phyloP scores from a whole-genome alignment of 1,140 invertebrate species.

The Cotesia glomerata region DNA sequence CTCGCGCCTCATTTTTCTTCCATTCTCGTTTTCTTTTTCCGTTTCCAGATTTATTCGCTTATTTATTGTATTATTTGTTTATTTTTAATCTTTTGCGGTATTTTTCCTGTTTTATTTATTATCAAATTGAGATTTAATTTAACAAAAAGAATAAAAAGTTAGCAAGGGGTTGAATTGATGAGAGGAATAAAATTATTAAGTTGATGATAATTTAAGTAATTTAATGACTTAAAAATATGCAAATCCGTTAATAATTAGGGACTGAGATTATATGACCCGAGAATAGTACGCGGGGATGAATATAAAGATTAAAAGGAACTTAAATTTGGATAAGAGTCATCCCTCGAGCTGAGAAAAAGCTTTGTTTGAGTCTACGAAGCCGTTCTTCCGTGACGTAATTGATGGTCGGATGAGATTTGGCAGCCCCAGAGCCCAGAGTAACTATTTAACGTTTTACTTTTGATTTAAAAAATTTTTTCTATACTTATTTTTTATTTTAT shows the following conservation, averaged over 20 bases:
- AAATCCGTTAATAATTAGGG: slow-evolving; percentile 35
- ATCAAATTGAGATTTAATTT: too few species aligned
- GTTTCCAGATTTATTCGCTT: not conserved
- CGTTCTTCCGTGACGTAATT: slow-evolving; percentile 63
- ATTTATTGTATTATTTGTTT: slow-evolving; percentile 2
- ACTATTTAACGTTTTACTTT: too few species aligned
- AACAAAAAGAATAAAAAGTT: too few species aligned
- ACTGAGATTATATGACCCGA: slow-evolving; percentile 26
- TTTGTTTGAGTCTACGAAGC: slow-evolving; percentile 61
- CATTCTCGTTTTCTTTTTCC: slow-evolving; percentile 29
- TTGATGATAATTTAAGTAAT: not conserved
- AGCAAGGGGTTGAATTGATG: too few species aligned
- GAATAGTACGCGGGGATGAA: not conserved
- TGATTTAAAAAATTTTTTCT: not conserved
- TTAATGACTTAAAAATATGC: slow-evolving; percentile 24
- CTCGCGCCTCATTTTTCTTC: slow-evolving; percentile 42
- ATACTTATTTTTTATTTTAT: not conserved
- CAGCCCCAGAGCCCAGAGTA: not conserved
- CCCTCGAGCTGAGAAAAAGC: slow-evolving; percentile 20
- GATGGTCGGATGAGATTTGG: slow-evolving; percentile 51
- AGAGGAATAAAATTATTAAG: not conserved
- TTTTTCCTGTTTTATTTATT: too few species aligned
- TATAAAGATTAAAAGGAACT: not conserved
- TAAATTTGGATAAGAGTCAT: not conserved
- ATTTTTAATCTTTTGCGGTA: slow-evolving; percentile 3